Base-by-base conservation (phyloP, 1,140 invertebrate genomes). In the Lepidurus packardi region DNA sequence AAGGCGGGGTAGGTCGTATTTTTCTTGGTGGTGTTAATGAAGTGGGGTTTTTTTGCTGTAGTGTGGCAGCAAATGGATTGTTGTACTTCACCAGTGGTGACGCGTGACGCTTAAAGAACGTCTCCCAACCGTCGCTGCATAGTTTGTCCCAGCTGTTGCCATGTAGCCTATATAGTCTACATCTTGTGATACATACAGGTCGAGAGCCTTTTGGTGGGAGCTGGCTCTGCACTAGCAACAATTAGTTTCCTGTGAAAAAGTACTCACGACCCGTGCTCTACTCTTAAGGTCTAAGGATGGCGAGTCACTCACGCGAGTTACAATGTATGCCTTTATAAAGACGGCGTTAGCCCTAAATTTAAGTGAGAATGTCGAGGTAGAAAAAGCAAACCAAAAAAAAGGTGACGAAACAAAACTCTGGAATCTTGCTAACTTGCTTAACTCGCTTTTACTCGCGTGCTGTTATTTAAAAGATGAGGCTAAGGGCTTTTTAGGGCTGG, bases 121-220 rank as follows among this genome's bases (percentile, higher is more conserved):
- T n/a, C 53, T n/a, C 53, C 53, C 13, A 65, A 65, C 53, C 53
- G 16, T 16, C 53, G 53, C 9, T 16, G 6, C 13, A 7, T 21
- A 65, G 21, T 65, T 21, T 65, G 21, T 7, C 53, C 53, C 53
- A 65, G 53, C 53, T 65, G 53, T 65, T 65, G n/a, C 53, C 53
- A 21, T 65, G 13, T 65, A n/a, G n/a, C n/a, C n/a, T n/a, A 65
- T 21, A 65, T 16, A n/a, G 53, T 65, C 16, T 21, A 13, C 53
- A 65, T 65, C 53, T 9, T 65, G 53, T 65, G 53, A 65, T 65
- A 65, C 16, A 65, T 65, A 34, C 34, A 65, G 53, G n/a, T 65
- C 13, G 16, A 21, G 53, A 1, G 7, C 8, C 21, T 13, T 65
- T 13, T 21, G 8, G 53, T 65, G 13, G 6, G 8, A 65, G 16